These are phyloP conservation scores for Portevinia maculata DNA, from an alignment of 2,888 invertebrate species.

Conservation along the genomic window DNA sequence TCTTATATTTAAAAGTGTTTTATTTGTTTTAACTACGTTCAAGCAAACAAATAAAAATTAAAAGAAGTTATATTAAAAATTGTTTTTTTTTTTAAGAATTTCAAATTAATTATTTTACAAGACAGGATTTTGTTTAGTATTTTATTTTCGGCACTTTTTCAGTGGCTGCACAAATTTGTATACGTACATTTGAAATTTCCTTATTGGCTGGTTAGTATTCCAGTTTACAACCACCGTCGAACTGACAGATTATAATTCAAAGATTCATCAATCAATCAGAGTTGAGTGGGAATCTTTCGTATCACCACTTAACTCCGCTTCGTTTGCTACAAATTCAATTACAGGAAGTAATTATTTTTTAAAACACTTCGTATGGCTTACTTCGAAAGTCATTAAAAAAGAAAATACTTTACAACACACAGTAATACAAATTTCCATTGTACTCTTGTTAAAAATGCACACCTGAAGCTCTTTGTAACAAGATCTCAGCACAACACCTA, in stretches of 20 bases:
- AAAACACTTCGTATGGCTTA: no score
- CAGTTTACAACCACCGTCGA: no score
- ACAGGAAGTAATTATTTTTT: no score
- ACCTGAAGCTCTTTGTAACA: slow-evolving; percentile 15
- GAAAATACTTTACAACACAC: neutral
- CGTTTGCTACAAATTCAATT: no score
- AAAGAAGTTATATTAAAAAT: slow-evolving; percentile 63
- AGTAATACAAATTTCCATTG: slow-evolving; percentile 7
- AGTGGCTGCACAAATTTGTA: no score
- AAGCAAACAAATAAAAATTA: slow-evolving; percentile 36
- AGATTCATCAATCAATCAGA: no score
- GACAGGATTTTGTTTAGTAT: slow-evolving; percentile 39
- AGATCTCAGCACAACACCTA: slow-evolving; percentile 1
- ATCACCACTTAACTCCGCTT: no score
- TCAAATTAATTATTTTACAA: slow-evolving; percentile 45
- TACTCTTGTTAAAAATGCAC: neutral
- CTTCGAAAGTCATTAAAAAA: neutral
- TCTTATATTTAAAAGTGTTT: slow-evolving; percentile 3
- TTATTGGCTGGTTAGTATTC: no score
- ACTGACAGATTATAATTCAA: no score
- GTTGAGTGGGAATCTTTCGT: no score
- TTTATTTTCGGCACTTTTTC: no score
- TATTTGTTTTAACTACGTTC: slow-evolving; percentile 35
- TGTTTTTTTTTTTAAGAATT: slow-evolving; percentile 36
- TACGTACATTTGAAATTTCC: no score